phyloP scores from a whole-genome alignment of 1,140 invertebrate species.

The Antheraea mylitta region DNA sequence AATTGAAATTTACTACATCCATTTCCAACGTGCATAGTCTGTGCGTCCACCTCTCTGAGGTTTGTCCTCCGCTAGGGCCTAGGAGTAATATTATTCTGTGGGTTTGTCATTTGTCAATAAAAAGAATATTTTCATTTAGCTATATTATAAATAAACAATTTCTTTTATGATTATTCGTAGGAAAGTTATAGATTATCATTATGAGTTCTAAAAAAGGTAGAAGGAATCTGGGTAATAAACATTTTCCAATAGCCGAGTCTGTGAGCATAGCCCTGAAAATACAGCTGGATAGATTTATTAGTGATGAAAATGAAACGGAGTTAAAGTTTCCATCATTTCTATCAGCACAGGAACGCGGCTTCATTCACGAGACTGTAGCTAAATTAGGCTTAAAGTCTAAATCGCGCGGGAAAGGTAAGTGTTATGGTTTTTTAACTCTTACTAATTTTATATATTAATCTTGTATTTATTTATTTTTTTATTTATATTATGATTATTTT shows the following conservation, averaged over 20 bases:
- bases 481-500: no score
- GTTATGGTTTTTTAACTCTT: not conserved
- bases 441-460: not conserved
- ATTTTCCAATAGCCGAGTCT: constrained; percentile 69
- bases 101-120: no score
- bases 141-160: not conserved
- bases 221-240: constrained; percentile 54
- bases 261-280: constrained; percentile 73
- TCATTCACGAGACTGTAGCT: constrained; percentile 84
- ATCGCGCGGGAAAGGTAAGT: constrained; percentile 74
- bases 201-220: constrained; percentile 70
- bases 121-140: no score
- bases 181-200: constrained; percentile 12
- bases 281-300: constrained; percentile 82
- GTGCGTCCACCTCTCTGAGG: no score
- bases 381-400: constrained; percentile 87
- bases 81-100: no score
- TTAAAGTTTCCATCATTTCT: constrained; percentile 87
- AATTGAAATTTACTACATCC: no score
- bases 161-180: not conserved
- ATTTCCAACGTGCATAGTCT: no score
- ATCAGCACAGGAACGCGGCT: constrained; percentile 87
- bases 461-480: not conserved
- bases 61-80: no score
- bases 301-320: constrained; percentile 79